phyloP scores from a whole-genome alignment of 1,140 invertebrate species.

The Eurosta solidaginis region DNA sequence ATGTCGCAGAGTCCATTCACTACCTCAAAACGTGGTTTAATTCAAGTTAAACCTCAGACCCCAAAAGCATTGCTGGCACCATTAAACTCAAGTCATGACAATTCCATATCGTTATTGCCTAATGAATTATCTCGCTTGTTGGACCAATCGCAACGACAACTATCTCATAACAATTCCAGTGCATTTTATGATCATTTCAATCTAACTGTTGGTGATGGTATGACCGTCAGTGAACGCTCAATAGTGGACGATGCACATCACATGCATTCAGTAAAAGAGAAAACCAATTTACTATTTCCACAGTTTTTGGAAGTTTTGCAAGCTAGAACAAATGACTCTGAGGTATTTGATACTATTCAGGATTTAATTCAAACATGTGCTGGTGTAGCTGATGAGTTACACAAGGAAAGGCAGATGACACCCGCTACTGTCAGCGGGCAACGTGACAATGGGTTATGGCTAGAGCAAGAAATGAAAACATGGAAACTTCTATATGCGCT shows the following conservation, averaged over 20 bases:
- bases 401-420: constrained; percentile 44
- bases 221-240: constrained; percentile 25
- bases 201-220: neutral
- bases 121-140: constrained; percentile 32
- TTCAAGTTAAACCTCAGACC: constrained; percentile 27
- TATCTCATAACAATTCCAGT: neutral
- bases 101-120: constrained; percentile 32
- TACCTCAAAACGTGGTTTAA: constrained; percentile 14
- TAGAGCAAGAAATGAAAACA: constrained; percentile 82
- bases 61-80: neutral
- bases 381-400: constrained; percentile 59
- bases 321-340: constrained; percentile 60
- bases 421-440: constrained; percentile 38
- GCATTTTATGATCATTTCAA: neutral
- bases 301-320: constrained; percentile 68
- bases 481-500: constrained; percentile 83
- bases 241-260: neutral
- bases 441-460: constrained; percentile 57
- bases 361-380: constrained; percentile 65
- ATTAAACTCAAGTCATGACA: neutral
- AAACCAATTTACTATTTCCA: constrained; percentile 63
- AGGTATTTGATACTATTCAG: constrained; percentile 65
- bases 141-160: constrained; percentile 12
- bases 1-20: constrained; percentile 34
- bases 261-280: constrained; percentile 43